A percentile compares a stretch with the other conserved stretches of the same genome.
Conservation (phyloP, 2,113 vertebrate species). For the Silurus glanis region DNA sequence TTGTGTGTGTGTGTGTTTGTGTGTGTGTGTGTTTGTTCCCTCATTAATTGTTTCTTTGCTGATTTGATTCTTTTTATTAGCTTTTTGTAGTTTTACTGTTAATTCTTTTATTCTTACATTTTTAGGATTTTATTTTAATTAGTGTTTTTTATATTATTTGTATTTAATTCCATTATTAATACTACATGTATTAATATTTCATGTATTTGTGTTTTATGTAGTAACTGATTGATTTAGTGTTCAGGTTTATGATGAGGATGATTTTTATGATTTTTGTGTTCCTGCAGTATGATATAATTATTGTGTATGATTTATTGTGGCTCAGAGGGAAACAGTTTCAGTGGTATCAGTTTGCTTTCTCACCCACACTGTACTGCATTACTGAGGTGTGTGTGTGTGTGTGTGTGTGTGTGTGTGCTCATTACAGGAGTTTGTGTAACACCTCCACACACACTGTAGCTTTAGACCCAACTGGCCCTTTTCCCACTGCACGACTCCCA, state of each 20-base stretch:
- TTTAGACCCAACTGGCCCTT: constrained; percentile 53
- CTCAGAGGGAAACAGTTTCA: constrained; percentile 11
- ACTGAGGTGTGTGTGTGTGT: constrained; percentile 25
- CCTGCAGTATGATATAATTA: neutral
- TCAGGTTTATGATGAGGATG: no score
- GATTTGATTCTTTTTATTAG: neutral
- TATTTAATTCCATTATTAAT: no score
- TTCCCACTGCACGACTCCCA: constrained; percentile 49
- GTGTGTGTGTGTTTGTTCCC: neutral
- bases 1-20: neutral
- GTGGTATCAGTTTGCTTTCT: constrained; percentile 13
- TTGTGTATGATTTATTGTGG: neutral
- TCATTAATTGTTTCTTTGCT: neutral
- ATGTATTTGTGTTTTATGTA: no score
- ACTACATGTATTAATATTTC: no score
- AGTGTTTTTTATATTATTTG: neutral
- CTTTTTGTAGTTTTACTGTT: neutral
- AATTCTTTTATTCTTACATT: neutral
- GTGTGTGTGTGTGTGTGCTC: constrained; percentile 40
- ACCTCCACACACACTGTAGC: constrained; percentile 50
- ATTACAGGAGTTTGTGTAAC: constrained; percentile 48
- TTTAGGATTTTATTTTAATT: neutral
- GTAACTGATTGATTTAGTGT: no score
- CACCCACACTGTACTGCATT: constrained; percentile 45
- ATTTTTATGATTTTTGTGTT: neutral